Evolutionary conservation across 2,888 invertebrate species (phyloP).

Genomic region (Polyommatus icarus): DNA sequence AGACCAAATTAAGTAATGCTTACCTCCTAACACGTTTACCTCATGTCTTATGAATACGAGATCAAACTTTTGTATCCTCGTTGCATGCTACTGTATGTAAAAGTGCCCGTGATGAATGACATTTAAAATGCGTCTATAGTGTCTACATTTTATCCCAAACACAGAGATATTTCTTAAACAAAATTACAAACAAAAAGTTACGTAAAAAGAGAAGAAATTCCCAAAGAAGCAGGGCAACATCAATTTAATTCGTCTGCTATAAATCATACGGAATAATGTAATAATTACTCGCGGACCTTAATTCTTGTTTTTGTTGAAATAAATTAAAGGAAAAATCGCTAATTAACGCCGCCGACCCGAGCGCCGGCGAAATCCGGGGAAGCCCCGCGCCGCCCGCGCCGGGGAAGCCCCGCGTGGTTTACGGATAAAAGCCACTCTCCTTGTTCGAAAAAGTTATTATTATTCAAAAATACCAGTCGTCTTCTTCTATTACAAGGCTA

Average conservation of each 20-base stretch:
- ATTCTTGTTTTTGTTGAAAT: slow-evolving; percentile 33
- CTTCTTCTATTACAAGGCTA: background rate
- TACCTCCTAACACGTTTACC: background rate
- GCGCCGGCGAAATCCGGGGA: background rate
- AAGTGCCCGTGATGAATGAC: background rate
- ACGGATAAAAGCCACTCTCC: background rate
- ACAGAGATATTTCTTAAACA: background rate
- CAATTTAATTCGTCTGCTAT: slow-evolving; percentile 26
- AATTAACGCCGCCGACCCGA: slow-evolving; percentile 25
- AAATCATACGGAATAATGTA: slow-evolving; percentile 33
- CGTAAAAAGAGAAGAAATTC: background rate
- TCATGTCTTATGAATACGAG: background rate
- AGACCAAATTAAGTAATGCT: slow-evolving; percentile 8
- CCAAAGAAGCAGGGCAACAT: slow-evolving; percentile 8
- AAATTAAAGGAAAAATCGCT: slow-evolving; percentile 32
- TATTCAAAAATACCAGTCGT: background rate
- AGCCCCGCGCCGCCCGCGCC: background rate
- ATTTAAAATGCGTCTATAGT: background rate
- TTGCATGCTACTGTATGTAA: background rate
- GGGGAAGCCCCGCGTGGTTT: background rate
- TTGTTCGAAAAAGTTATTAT: background rate
- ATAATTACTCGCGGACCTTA: slow-evolving; percentile 32
- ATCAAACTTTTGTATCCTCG: background rate
- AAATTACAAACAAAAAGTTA: slow-evolving; percentile 1
- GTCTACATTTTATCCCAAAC: background rate